Evolutionary conservation across 2,797 vertebrate species (phyloP).

Genomic region (Melanogrammus aeglefinus): DNA sequence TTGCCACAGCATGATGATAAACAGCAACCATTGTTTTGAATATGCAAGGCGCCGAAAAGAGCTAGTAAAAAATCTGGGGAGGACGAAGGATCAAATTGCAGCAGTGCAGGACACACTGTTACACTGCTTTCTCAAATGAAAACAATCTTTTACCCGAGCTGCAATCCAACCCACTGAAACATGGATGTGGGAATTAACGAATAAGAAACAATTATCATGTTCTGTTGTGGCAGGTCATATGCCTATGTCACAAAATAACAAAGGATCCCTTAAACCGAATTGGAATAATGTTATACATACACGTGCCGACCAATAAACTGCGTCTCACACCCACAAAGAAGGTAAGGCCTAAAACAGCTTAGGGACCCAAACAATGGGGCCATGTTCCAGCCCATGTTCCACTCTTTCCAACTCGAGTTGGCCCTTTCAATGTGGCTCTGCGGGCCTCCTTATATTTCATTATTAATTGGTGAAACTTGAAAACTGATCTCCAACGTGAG

Average conservation of each 20-base stretch:
- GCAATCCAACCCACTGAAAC: neutral
- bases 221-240: neutral
- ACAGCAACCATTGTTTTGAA: conserved; percentile 61
- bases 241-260: conserved; percentile 22
- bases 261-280: conserved; percentile 17
- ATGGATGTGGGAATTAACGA: neutral
- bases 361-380: conserved; percentile 64
- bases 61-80: conserved; percentile 21
- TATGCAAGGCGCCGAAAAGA: conserved; percentile 37
- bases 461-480: neutral
- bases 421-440: neutral
- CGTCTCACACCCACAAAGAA: neutral
- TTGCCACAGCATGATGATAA: conserved; percentile 57
- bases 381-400: conserved; percentile 41
- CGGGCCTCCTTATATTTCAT: neutral
- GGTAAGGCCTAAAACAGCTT: conserved; percentile 53
- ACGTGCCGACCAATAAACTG: conserved; percentile 58
- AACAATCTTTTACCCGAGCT: neutral
- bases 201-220: neutral
- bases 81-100: conserved; percentile 49
- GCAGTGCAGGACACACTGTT: conserved; percentile 43
- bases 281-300: conserved; percentile 59
- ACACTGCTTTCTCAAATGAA: conserved; percentile 36
- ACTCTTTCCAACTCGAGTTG: neutral
- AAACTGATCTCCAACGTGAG: neutral